These are phyloP conservation scores for Littorina saxatilis DNA, from an alignment of 1,140 invertebrate genomes.

Conservation along the genomic window DNA sequence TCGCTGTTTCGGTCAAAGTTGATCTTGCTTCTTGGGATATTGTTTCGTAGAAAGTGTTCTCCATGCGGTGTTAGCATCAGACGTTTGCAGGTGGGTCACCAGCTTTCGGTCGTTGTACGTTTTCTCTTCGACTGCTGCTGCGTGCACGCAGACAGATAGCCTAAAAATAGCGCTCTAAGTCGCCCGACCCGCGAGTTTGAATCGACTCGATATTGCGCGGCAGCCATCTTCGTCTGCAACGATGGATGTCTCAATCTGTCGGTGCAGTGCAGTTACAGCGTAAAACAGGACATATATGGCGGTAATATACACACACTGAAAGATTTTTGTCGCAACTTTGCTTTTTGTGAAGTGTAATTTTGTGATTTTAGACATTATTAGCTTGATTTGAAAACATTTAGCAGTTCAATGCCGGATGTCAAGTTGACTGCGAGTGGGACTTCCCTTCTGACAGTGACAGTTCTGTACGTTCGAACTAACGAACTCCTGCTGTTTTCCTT, in stretches of 20 bases:
- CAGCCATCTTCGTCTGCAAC: slow-evolving; percentile 33
- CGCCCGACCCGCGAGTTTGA: slow-evolving; percentile 16
- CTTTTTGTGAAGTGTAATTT: background rate
- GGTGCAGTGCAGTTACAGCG: background rate
- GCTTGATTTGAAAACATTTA: background rate
- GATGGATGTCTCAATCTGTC: background rate
- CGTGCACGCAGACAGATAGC: background rate
- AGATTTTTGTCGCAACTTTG: background rate
- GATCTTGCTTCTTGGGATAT: background rate
- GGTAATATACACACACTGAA: background rate
- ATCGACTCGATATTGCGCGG: slow-evolving; percentile 32
- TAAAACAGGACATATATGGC: background rate
- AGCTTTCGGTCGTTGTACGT: background rate
- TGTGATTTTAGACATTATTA: background rate
- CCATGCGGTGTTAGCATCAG: background rate
- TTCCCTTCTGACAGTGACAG: no score
- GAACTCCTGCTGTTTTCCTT: no score
- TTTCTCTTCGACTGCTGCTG: background rate
- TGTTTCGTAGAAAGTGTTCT: background rate
- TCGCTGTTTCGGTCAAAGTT: slow-evolving; percentile 1
- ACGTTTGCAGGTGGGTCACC: background rate
- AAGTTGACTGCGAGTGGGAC: no score
- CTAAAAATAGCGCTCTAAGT: slow-evolving; percentile 5
- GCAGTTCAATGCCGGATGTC: no score
- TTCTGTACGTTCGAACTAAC: no score